Evolutionary conservation across 2,888 invertebrate genomes (phyloP).

Genomic region (Ichneumoninae sp.): DNA sequence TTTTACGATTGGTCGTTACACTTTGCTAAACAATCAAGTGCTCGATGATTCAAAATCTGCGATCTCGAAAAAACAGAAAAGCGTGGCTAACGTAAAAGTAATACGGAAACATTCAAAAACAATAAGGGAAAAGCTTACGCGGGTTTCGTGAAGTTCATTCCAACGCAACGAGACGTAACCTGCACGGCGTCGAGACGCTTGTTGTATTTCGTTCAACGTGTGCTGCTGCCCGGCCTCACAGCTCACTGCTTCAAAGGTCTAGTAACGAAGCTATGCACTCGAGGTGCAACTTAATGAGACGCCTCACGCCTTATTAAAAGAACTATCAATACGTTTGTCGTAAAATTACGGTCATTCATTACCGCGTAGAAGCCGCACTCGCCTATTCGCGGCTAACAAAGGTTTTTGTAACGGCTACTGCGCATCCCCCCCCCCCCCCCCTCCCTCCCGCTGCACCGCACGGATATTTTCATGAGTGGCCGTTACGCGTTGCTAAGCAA

Average conservation of each 20-base stretch:
- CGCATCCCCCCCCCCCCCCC: too few species aligned
- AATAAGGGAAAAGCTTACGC: too few species aligned
- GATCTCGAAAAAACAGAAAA: neutral
- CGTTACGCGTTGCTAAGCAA: neutral
- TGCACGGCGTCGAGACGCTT: slow-evolving; percentile 1
- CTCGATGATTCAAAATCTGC: neutral
- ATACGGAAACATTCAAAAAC: too few species aligned
- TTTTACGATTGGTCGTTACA: too few species aligned
- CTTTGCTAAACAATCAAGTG: too few species aligned
- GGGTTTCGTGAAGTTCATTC: neutral
- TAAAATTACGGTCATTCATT: slow-evolving; percentile 38
- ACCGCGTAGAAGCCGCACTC: slow-evolving; percentile 5
- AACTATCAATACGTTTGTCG: slow-evolving; percentile 29
- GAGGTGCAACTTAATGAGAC: slow-evolving; percentile 9
- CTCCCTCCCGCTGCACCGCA: too few species aligned
- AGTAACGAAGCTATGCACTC: neutral
- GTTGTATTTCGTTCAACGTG: neutral
- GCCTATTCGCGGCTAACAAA: neutral
- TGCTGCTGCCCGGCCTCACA: neutral
- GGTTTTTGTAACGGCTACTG: neutral
- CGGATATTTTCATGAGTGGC: neutral
- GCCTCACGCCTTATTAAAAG: neutral
- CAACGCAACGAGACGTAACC: neutral
- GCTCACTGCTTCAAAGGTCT: slow-evolving; percentile 33
- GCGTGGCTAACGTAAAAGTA: too few species aligned